Conservation (phyloP, 2,797 vertebrate genomes). For the Chiroxiphia lanceolata region DNA sequence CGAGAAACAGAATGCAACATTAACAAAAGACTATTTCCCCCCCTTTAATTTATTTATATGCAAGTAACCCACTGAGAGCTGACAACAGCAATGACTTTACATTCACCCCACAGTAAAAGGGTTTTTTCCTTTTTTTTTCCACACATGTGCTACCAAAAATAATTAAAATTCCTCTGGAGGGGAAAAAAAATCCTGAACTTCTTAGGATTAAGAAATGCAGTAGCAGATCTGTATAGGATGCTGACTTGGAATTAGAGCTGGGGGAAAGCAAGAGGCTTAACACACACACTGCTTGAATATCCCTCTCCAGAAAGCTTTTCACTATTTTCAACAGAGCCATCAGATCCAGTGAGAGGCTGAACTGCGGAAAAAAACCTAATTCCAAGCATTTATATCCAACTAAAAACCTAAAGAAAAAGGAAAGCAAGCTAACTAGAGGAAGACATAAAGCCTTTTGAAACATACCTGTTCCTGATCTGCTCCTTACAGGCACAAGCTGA, state of each 20-base stretch:
- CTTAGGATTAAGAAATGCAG: conserved; percentile 36
- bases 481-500: background rate
- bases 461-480: background rate
- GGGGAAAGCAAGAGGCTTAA: conserved; percentile 10
- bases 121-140: accelerated
- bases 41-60: conserved; percentile 46
- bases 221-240: conserved; percentile 12
- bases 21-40: conserved; percentile 21
- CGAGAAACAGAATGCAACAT: conserved; percentile 2
- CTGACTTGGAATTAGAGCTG: conserved; percentile 34
- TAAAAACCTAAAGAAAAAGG: background rate
- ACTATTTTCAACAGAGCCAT: background rate
- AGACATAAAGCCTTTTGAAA: background rate
- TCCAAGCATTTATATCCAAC: background rate
- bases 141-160: background rate
- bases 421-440: background rate
- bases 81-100: conserved; percentile 9
- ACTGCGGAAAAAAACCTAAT: background rate
- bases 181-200: background rate
- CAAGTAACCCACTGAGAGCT: conserved; percentile 5
- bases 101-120: background rate
- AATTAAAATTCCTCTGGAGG: conserved; percentile 5
- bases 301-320: background rate
- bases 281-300: background rate
- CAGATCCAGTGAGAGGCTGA: background rate